Evolutionary conservation across 2,797 vertebrate species (phyloP).

Genomic region (Uromys caudimaculatus): DNA sequence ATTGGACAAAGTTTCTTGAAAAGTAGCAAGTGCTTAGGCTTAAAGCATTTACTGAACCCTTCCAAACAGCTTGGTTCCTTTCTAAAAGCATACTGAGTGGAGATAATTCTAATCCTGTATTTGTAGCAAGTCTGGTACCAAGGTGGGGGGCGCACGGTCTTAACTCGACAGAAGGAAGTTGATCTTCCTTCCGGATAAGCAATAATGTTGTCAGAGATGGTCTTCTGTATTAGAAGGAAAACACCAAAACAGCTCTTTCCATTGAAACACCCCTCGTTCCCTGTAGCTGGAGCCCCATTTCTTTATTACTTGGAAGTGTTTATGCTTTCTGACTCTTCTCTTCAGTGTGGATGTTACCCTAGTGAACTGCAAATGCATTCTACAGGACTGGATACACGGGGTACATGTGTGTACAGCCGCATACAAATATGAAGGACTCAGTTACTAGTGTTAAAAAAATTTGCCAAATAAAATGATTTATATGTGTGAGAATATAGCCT

Average conservation of each 20-base stretch:
- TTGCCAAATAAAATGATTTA: not conserved
- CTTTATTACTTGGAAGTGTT: not conserved
- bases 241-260: not conserved
- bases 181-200: not conserved
- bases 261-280: not conserved
- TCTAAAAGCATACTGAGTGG: not conserved
- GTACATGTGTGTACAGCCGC: no score
- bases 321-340: not conserved
- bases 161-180: not conserved
- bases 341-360: not conserved
- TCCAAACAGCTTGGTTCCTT: not conserved
- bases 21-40: not conserved
- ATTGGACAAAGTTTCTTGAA: not conserved
- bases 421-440: not conserved
- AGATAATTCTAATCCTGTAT: conserved; percentile 14
- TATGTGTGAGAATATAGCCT: not conserved
- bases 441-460: not conserved
- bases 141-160: not conserved
- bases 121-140: not conserved
- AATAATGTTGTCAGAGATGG: not conserved
- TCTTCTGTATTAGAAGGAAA: not conserved
- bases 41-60: not conserved
- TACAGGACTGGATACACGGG: not conserved
- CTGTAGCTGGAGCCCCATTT: not conserved
- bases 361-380: not conserved